These are phyloP conservation scores for Cinara cedri DNA, from an alignment of 2,888 invertebrate genomes.

Conservation along the genomic window DNA sequence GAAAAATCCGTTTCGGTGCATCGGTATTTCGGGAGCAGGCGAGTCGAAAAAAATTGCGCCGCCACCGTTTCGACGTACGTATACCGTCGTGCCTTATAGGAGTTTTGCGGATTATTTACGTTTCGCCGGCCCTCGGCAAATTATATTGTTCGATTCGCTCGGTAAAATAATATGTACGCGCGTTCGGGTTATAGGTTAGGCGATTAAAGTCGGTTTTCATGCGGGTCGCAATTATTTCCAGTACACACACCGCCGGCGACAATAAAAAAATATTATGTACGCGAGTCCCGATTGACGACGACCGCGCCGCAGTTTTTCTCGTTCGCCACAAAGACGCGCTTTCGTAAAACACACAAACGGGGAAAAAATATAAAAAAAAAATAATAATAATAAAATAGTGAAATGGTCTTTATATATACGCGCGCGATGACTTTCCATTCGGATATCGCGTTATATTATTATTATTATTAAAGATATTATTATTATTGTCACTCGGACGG, in stretches of 20 bases:
- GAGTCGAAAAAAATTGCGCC: no score
- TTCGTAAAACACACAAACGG: no score
- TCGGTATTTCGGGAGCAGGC: no score
- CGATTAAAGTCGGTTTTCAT: slow-evolving; percentile 30
- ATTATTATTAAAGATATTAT: neutral
- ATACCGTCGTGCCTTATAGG: no score
- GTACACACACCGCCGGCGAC: slow-evolving; percentile 38
- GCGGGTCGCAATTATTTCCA: slow-evolving; percentile 44
- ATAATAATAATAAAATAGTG: neutral
- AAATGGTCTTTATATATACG: neutral
- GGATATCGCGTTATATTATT: neutral
- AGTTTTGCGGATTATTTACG: neutral
- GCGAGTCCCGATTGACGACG: slow-evolving; percentile 8
- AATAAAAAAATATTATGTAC: neutral
- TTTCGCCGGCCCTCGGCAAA: neutral
- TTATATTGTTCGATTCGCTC: neutral
- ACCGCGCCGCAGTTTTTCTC: neutral
- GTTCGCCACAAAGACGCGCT: slow-evolving; percentile 3
- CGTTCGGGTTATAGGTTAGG: no score
- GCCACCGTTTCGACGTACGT: no score
- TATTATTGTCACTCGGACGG: neutral
- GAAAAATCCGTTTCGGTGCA: no score
- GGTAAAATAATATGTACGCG: no score
- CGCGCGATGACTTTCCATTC: slow-evolving; percentile 6
- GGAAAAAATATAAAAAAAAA: no score